phyloP scores from a whole-genome alignment of 2,888 invertebrate species.

The Plemyria rubiginata region DNA sequence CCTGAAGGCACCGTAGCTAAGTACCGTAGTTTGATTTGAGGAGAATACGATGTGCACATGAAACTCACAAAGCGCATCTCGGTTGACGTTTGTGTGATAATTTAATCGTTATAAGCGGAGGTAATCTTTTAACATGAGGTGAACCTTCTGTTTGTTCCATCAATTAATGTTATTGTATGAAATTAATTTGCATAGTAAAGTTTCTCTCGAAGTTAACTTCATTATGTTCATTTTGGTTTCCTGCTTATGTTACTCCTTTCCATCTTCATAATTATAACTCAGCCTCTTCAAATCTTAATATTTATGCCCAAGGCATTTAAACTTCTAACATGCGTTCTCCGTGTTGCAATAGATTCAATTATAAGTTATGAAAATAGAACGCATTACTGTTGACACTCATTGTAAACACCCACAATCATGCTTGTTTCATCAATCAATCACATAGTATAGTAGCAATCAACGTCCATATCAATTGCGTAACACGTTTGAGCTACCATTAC shows the following conservation, averaged over 20 bases:
- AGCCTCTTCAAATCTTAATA: not conserved
- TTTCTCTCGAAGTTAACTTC: too few relatives aligned
- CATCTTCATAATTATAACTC: not conserved
- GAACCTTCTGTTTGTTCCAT: too few relatives aligned
- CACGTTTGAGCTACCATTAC: constrained; percentile 15
- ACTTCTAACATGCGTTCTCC: constrained; percentile 21
- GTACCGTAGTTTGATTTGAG: too few relatives aligned
- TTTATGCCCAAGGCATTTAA: constrained; percentile 7
- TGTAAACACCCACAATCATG: constrained; percentile 57
- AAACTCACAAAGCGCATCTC: too few relatives aligned
- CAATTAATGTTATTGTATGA: too few relatives aligned
- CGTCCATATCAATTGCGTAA: constrained; percentile 48
- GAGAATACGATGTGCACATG: too few relatives aligned
- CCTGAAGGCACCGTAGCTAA: too few relatives aligned
- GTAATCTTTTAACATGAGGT: too few relatives aligned
- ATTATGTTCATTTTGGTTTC: not conserved
- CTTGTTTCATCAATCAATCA: constrained; percentile 61
- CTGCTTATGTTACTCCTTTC: not conserved
- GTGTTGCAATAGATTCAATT: constrained; percentile 41
- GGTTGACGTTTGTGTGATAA: too few relatives aligned
- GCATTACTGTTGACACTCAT: constrained; percentile 51
- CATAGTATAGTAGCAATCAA: constrained; percentile 48
- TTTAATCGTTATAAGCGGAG: too few relatives aligned
- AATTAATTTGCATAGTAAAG: too few relatives aligned
- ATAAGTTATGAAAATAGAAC: constrained; percentile 52